Evolutionary conservation across 2,113 vertebrate genomes (phyloP).

Genomic region (Tauraco erythrolophus): DNA sequence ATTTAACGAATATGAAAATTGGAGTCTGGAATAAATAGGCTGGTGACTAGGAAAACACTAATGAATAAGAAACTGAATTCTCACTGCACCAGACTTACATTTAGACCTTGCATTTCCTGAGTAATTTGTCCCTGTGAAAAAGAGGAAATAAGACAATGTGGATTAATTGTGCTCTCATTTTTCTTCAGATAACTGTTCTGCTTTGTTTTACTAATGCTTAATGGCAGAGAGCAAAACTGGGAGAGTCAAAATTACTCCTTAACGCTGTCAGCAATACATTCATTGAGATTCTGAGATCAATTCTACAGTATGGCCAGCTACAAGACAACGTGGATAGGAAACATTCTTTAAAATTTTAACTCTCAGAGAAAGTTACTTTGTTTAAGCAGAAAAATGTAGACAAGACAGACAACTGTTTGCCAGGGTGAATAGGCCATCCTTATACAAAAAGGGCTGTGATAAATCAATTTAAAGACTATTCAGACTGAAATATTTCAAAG

Average conservation of each 20-base stretch:
- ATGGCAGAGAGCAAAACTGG: neutral
- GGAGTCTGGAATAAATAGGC: neutral
- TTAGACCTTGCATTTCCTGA: neutral
- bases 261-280: neutral
- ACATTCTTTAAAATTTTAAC: neutral
- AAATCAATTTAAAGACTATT: neutral
- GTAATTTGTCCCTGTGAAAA: neutral
- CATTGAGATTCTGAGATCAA: neutral
- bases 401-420: neutral
- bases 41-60: neutral
- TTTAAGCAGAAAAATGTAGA: neutral
- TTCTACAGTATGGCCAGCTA: neutral
- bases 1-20: neutral
- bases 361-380: neutral
- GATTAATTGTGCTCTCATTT: neutral
- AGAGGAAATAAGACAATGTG: neutral
- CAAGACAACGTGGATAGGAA: neutral
- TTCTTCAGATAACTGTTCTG: neutral
- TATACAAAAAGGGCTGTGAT: neutral
- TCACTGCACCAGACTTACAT: neutral
- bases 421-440: neutral
- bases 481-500: neutral
- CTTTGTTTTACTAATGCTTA: neutral
- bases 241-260: neutral
- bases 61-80: neutral